Evolutionary conservation across 2,113 vertebrate species (phyloP), one percentile per base, ranked within the genome.

Genomic region (Galemys pyrenaicus): DNA sequence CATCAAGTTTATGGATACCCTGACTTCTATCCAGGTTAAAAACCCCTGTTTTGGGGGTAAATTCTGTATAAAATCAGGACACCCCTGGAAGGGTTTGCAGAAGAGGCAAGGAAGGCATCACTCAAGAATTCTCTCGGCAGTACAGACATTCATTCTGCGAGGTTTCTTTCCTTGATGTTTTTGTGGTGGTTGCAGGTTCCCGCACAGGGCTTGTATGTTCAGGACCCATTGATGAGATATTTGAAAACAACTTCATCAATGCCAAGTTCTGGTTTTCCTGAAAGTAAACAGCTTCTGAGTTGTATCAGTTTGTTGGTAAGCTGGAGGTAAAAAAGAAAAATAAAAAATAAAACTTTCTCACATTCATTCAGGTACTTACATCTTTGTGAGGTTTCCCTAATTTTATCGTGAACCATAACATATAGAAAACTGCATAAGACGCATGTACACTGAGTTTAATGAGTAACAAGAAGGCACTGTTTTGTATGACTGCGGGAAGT

Each of bases 271-370:
- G 67, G 19, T 74, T 92, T 83, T 92, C 67, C 91, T 78, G 91
- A 89, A 22, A 62, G n/a, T n/a, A n/a, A 71, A 92, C 30, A 70
- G 90, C 73, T 95, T 96, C 85, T 9, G 9, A 44, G 35, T 73
- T 91, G 49, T 86, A 80, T 22, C 35, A 93, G 39, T 46, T 26
- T 65, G 71, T 68, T 35, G 81, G 68, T 58, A 70, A 95, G 60
- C 44, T 51, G 41, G 91, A 94, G 58, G 80, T 56, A 35, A 96
- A 94, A 85, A 73, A 49, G 78, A 94, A 49, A 82, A 92, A 39
- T 5, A 71, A 44, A 16, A 87, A 84, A n/a, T 56, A 73, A 91
- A 77, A 54, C 8, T n/a, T n/a, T 65, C 28, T 65, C 28, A 56
- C 54, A 39, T 86, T 82, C 39, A 22, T 46, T 73, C 35, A 81